These are phyloP conservation scores for Argentina silus DNA, from an alignment of 2,797 vertebrate genomes.

Conservation along the genomic window DNA sequence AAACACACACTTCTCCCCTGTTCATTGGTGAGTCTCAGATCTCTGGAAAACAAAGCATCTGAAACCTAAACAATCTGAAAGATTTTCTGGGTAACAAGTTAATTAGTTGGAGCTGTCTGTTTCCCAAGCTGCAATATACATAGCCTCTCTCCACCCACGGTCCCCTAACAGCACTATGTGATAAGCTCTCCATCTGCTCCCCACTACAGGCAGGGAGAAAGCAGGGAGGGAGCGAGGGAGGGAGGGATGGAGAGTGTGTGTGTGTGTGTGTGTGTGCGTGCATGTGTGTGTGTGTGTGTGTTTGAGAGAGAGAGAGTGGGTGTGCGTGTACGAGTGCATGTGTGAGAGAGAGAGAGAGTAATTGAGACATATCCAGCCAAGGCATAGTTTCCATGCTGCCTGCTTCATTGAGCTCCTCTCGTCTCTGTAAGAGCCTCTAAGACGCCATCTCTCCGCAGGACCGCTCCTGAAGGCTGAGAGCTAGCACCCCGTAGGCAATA, in stretches of 20 bases:
- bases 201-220: slow-evolving; percentile 25
- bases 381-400: neutral
- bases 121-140: no score
- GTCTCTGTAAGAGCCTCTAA: neutral
- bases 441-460: neutral
- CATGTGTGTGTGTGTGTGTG: no score
- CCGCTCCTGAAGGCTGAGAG: neutral
- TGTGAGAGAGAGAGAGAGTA: neutral
- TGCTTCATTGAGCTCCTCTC: neutral
- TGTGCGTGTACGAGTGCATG: neutral
- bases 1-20: no score
- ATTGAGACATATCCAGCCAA: neutral
- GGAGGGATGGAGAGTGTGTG: no score
- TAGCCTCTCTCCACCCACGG: slow-evolving; percentile 22
- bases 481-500: neutral
- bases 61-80: neutral
- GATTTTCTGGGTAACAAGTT: neutral
- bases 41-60: neutral
- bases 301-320: neutral
- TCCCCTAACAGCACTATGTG: slow-evolving; percentile 32
- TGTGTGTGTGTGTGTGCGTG: no score
- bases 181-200: slow-evolving; percentile 44
- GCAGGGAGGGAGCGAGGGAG: no score
- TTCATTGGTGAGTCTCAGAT: no score
- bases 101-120: slow-evolving; percentile 5